Percentiles rank a stretch among this genome's conserved stretches.
Evolutionary conservation across 2,797 vertebrate species (phyloP).

Genomic region (Pampus argenteus): DNA sequence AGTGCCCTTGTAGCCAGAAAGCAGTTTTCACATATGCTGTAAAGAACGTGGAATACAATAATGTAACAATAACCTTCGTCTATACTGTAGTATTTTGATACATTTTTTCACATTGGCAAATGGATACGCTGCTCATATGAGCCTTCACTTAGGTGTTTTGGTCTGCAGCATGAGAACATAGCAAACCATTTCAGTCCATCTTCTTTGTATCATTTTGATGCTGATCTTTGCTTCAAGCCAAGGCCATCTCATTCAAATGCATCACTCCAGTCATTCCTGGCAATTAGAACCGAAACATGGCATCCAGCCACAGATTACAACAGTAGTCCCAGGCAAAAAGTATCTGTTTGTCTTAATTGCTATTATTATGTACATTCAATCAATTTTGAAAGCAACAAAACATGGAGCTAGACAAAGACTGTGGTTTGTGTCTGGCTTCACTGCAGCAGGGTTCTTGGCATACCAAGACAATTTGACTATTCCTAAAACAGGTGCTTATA

Average conservation of each 20-base stretch:
- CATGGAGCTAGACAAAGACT: constrained; percentile 8
- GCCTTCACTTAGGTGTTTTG: neutral
- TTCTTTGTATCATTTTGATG: constrained; percentile 11
- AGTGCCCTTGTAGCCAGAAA: neutral
- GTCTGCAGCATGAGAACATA: neutral
- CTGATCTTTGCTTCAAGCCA: constrained; percentile 3
- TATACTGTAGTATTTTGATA: neutral
- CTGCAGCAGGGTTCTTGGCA: constrained; percentile 8
- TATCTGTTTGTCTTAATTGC: constrained; percentile 42
- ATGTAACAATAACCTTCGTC: neutral
- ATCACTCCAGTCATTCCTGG: constrained; percentile 21
- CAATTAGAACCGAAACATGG: constrained; percentile 44
- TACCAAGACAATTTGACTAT: constrained; percentile 11
- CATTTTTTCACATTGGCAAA: neutral
- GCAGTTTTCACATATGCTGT: neutral
- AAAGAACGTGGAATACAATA: neutral
- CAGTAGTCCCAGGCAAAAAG: constrained; percentile 16
- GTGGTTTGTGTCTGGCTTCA: constrained; percentile 32
- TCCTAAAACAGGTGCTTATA: constrained; percentile 20
- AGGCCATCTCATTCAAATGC: constrained; percentile 9
- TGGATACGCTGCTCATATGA: neutral
- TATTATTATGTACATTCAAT: constrained; percentile 38
- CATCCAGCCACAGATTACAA: constrained; percentile 29
- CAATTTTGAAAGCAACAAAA: constrained; percentile 33
- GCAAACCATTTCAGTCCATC: neutral